Percentiles rank a stretch among this genome's conserved stretches.
These are phyloP conservation scores for Andrena bicolor DNA, from an alignment of 2,888 invertebrate genomes.

Conservation along the genomic window DNA sequence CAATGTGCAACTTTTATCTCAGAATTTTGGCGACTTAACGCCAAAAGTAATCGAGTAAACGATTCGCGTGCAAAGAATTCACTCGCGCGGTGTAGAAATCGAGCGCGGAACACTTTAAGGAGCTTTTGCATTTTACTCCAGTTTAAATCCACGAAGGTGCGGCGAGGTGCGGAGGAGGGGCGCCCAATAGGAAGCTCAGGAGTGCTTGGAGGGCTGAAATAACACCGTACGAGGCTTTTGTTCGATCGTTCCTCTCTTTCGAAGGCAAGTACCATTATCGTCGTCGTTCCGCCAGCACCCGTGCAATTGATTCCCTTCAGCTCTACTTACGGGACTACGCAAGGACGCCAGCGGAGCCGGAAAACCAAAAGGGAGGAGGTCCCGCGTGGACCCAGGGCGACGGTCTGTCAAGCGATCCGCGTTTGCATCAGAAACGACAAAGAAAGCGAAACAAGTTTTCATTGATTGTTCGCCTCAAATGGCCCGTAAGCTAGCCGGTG, in stretches of 20 bases:
- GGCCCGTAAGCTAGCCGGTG: constrained; percentile 51
- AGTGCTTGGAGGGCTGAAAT: constrained; percentile 10
- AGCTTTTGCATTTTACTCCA: constrained; percentile 14
- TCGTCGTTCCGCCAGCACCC: neutral
- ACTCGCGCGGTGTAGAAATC: constrained; percentile 6
- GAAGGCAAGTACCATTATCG: constrained; percentile 15
- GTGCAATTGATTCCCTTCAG: constrained; percentile 14
- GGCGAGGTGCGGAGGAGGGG: no score
- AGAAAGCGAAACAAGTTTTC: constrained; percentile 44
- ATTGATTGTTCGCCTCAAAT: constrained; percentile 53
- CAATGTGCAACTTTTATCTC: no score
- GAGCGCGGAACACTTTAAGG: neutral
- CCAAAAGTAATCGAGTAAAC: neutral
- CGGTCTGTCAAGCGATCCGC: neutral
- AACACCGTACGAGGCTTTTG: constrained; percentile 20
- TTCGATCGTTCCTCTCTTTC: constrained; percentile 10
- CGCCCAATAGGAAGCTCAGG: constrained; percentile 7
- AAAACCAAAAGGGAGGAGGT: neutral
- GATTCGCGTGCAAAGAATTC: constrained; percentile 35
- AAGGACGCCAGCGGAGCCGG: neutral
- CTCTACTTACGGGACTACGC: neutral
- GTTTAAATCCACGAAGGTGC: neutral
- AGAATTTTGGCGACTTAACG: no score
- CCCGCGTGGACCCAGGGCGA: neutral
- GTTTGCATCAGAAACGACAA: constrained; percentile 10